Evolutionary conservation across 2,113 vertebrate species (phyloP), one percentile per base, ranked within the genome.

Genomic region (Chrysochloris asiatica): DNA sequence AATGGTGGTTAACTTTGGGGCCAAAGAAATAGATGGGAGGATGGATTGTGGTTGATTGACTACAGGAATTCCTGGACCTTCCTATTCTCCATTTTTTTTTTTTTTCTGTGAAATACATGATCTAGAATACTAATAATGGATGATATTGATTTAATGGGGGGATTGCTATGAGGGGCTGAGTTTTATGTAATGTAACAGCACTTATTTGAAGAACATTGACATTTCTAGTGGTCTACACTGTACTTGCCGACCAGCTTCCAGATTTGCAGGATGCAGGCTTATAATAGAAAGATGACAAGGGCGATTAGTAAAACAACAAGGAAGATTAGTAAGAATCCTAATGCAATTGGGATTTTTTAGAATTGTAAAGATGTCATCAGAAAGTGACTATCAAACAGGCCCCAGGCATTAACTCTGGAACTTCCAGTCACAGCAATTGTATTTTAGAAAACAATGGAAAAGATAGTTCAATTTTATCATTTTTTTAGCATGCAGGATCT

Each of bases 171-270:
- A n/a, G n/a, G 7, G 94, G 92, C 47, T 86, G 65, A 87, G 72
- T 86, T 92, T 93, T 93, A 89, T 69, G 65, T 93, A 76, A 86
- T 93, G 52, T 59, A 94, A 52, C 77, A 50, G 77, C 86, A 90
- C 61, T 87, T 92, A 92, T 94, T 76, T 77, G 89, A 92, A 94
- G 54, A 65, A 83, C 72, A 95, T 86, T 92, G 83, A 90, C 75
- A 92, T 94, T 80, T 95, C 89, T 78, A 86, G 75, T 84, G 22
- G 36, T 91, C 89, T 69, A 94, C 43, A 90, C 19, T 30, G 75
- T 45, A 61, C 61, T 83, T 54, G 36, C 73, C 84, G 84, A 86
- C 43, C 14, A 41, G 52, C 56, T 91, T 89, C 84, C 78, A 95
- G 72, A 93, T 92, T 92, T 92, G 81, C 4, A 82, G 38, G 38